Evolutionary conservation across 1,140 invertebrate species (phyloP), one percentile per base, ranked within the genome.

Genomic region (Protaetia brevitarsis): DNA sequence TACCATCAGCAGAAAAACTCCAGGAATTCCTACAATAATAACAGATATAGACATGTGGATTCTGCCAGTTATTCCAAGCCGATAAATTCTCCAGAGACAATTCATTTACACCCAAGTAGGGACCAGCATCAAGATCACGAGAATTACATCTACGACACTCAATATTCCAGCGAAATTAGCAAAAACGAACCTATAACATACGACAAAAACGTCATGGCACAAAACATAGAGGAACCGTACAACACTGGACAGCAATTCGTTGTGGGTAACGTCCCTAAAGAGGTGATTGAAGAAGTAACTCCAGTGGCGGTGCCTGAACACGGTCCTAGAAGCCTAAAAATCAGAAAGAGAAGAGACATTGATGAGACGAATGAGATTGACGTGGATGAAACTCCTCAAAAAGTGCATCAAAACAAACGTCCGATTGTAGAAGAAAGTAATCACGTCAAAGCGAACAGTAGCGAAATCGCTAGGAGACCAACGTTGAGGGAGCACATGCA

Each of bases 271-370:
- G 76, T 83, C 45, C 82, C 82, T 10, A 82, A 83, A 71, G 82
- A 84, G 67, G 67, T 82, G 36, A 72, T 78, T 28, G 80, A 83
- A 63, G 78, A 82, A 51, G 80, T 78, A 41, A 85, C 83, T 7
- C 83, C 84, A 1, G 81, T 79, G 16, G 79, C 82, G 19, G 83
- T 86, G 19, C 84, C 83, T 7, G 84, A 86, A 73, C 83, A 86
- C 73, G 84, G 84, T 4, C 84, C 84, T 2, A 77, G 84, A 72
- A 83, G 79, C 68, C 71, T 80, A 13, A 78, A 79, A 65, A 77
- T 72, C 68, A 72, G 73, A 10, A 75, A 78, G 71, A 71, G 70
- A 41, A 45, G 64, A 67, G 34, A 67, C 64, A 2, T 27, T 26
- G 10, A 19, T 19, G 10, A 61, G 1, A 34, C 8, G 8, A 62